These are phyloP conservation scores for Cromileptes altivelis DNA, from an alignment of 2,113 vertebrate species.

Conservation along the genomic window DNA sequence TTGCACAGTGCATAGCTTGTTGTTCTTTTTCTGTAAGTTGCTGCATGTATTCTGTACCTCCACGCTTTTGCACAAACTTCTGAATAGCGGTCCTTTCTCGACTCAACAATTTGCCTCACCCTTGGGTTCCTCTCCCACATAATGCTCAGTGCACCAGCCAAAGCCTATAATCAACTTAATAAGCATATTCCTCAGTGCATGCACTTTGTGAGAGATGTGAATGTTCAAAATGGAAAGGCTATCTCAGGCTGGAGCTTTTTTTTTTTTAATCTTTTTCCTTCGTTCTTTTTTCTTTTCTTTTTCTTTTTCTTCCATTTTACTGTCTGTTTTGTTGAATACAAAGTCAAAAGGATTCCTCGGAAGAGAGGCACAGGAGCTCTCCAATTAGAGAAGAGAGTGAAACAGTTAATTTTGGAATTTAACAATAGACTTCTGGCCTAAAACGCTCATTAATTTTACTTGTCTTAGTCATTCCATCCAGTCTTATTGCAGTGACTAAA, in stretches of 20 bases:
- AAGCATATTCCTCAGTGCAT: conserved; percentile 66
- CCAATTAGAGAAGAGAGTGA: not conserved
- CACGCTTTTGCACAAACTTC: conserved; percentile 29
- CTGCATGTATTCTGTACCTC: conserved; percentile 12
- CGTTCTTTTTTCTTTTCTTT: not conserved
- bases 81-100: conserved; percentile 39
- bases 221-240: conserved; percentile 49
- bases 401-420: conserved; percentile 9
- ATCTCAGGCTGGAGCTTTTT: conserved; percentile 6
- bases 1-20: not conserved
- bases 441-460: conserved; percentile 20
- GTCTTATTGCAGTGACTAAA: not conserved
- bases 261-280: not conserved
- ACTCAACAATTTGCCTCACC: conserved; percentile 69
- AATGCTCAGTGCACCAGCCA: conserved; percentile 66
- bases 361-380: not conserved
- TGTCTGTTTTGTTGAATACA: not conserved
- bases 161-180: conserved; percentile 77
- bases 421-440: conserved; percentile 16
- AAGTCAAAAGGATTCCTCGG: not conserved
- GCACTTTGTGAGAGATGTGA: conserved; percentile 40
- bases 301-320: conserved; percentile 16
- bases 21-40: not conserved
- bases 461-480: conserved; percentile 8
- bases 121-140: conserved; percentile 68